A percentile compares a stretch with the other conserved stretches of the same genome.
phyloP scores from a whole-genome alignment of 2,888 invertebrate species.

The Tetranychus piercei region DNA sequence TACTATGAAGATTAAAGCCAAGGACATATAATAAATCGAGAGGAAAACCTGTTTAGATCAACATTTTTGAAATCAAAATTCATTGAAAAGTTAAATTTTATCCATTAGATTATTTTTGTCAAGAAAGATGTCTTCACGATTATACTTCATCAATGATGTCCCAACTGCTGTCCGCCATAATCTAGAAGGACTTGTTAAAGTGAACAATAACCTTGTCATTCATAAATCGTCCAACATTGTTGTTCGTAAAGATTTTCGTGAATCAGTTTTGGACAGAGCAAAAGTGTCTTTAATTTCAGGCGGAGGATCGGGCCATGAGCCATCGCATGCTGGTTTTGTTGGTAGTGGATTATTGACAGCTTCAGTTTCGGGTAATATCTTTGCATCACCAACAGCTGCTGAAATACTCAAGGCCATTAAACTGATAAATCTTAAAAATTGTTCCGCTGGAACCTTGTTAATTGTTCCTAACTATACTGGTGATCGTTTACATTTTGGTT shows the following conservation, averaged over 20 bases:
- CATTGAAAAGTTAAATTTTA: background rate
- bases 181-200: slow-evolving; percentile 15
- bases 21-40: too few relatives aligned
- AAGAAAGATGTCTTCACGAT: background rate
- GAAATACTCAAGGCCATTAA: slow-evolving; percentile 13
- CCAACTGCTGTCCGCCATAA: slow-evolving; percentile 16
- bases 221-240: slow-evolving; percentile 12
- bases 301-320: slow-evolving; percentile 70
- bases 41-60: background rate
- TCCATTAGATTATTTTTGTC: too few relatives aligned
- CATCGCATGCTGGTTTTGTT: slow-evolving; percentile 45
- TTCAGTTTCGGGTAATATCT: slow-evolving; percentile 52
- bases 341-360: slow-evolving; percentile 62
- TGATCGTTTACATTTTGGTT: slow-evolving; percentile 58
- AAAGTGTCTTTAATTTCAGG: slow-evolving; percentile 43
- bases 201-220: slow-evolving; percentile 13
- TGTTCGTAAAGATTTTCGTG: slow-evolving; percentile 16
- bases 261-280: slow-evolving; percentile 10
- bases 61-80: background rate
- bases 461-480: slow-evolving; percentile 58
- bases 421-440: background rate
- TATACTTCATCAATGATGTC: slow-evolving; percentile 16
- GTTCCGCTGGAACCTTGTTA: slow-evolving; percentile 44
- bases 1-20: too few relatives aligned
- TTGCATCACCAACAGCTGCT: slow-evolving; percentile 52